Percentiles rank a stretch among this genome's conserved stretches.
phyloP scores from a whole-genome alignment of 2,888 invertebrate species.

The Mamestra brassicae region DNA sequence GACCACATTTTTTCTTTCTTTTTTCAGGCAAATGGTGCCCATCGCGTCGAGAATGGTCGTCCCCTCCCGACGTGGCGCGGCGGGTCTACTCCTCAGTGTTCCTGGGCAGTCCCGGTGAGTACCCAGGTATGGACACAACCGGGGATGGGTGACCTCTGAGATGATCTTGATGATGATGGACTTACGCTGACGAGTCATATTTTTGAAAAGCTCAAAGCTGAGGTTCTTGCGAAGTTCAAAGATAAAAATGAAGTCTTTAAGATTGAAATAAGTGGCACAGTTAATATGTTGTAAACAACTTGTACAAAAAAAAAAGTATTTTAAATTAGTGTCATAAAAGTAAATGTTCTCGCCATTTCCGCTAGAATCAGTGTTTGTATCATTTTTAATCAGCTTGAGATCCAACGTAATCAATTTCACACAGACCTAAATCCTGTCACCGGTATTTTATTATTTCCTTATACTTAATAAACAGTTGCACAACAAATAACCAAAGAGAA shows the following conservation, averaged over 20 bases:
- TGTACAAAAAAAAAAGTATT: not conserved
- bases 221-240: not conserved
- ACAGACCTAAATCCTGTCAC: slow-evolving; percentile 31
- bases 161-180: slow-evolving; percentile 9
- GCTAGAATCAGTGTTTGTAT: slow-evolving; percentile 9
- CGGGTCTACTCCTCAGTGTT: slow-evolving; percentile 98
- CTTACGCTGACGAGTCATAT: not conserved
- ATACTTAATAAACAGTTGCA: not conserved
- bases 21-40: slow-evolving; percentile 97
- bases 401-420: slow-evolving; percentile 6
- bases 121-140: slow-evolving; percentile 88
- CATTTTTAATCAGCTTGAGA: slow-evolving; percentile 26
- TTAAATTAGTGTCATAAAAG: slow-evolving; percentile 25
- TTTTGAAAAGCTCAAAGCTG: not conserved
- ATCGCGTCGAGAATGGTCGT: slow-evolving; percentile 97
- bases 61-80: slow-evolving; percentile 96
- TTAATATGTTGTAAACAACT: not conserved
- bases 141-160: slow-evolving; percentile 28
- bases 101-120: slow-evolving; percentile 97
- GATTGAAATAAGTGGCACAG: not conserved
- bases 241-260: not conserved
- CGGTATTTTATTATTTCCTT: slow-evolving; percentile 52
- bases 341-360: slow-evolving; percentile 13
- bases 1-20: slow-evolving; percentile 51
- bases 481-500: not conserved